Evolutionary conservation across 2,888 invertebrate genomes (phyloP).

Genomic region (Pseudococcus viburni): DNA sequence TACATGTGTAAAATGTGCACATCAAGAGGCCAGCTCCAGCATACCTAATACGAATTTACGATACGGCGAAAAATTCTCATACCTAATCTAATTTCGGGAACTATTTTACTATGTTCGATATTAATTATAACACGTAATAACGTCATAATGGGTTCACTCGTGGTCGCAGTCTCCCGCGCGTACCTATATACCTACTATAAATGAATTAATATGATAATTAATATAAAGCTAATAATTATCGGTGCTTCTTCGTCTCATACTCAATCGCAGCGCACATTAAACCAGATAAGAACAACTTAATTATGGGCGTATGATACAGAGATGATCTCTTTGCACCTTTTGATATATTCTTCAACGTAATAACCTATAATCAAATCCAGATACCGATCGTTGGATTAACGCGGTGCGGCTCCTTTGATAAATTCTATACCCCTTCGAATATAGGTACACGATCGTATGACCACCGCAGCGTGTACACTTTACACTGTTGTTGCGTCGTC

Average conservation of each 20-base stretch:
- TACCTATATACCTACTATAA: slow-evolving; percentile 14
- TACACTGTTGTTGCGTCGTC: neutral
- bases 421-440: slow-evolving; percentile 19
- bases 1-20: no score
- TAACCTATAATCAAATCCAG: slow-evolving; percentile 63
- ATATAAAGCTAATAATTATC: slow-evolving; percentile 58
- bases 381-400: slow-evolving; percentile 46
- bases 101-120: slow-evolving; percentile 8
- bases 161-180: neutral
- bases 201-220: slow-evolving; percentile 63
- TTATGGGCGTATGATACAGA: slow-evolving; percentile 58
- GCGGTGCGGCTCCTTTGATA: slow-evolving; percentile 39
- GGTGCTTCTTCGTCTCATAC: slow-evolving; percentile 32
- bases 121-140: slow-evolving; percentile 39
- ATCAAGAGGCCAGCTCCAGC: no score
- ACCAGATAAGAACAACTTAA: slow-evolving; percentile 52
- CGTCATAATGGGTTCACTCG: slow-evolving; percentile 9
- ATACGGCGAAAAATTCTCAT: neutral
- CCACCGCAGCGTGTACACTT: slow-evolving; percentile 41
- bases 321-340: slow-evolving; percentile 64
- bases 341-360: slow-evolving; percentile 56
- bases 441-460: slow-evolving; percentile 30
- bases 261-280: slow-evolving; percentile 45
- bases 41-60: neutral
- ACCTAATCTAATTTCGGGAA: slow-evolving; percentile 39